Percentiles rank a stretch among this genome's conserved stretches.
phyloP scores from a whole-genome alignment of 1,140 invertebrate species.

The Caerostris extrusa region DNA sequence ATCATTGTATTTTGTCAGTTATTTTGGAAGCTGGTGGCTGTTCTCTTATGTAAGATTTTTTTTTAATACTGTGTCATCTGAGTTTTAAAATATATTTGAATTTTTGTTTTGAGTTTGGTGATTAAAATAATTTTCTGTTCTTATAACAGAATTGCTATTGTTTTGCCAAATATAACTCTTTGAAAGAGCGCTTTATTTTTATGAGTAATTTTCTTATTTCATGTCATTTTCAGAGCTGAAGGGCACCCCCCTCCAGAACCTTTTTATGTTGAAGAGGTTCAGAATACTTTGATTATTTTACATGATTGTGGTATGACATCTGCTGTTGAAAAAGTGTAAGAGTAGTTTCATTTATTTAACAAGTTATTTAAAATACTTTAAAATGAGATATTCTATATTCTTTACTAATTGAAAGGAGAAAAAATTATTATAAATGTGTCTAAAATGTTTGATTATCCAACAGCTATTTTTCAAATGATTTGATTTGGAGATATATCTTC shows the following conservation, averaged over 20 bases:
- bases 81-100: neutral
- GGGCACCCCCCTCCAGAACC: constrained; percentile 80
- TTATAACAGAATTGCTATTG: too few species aligned
- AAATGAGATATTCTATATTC: too few species aligned
- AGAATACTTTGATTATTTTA: constrained; percentile 81
- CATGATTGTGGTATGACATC: constrained; percentile 81
- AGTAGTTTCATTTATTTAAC: neutral
- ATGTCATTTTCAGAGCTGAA: constrained; percentile 77
- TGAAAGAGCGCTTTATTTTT: neutral
- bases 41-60: constrained; percentile 78
- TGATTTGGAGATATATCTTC: too few species aligned
- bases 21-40: constrained; percentile 81
- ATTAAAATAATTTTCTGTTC: too few species aligned
- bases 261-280: constrained; percentile 82
- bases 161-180: too few species aligned
- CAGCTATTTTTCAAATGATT: too few species aligned
- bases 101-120: too few species aligned
- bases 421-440: too few species aligned
- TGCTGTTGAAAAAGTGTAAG: constrained; percentile 81
- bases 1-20: constrained; percentile 80
- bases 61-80: neutral
- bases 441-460: too few species aligned
- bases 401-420: too few species aligned
- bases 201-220: neutral
- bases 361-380: neutral